Base-by-base conservation (phyloP, 2,888 invertebrate genomes). In the Ormyrus rosae region DNA sequence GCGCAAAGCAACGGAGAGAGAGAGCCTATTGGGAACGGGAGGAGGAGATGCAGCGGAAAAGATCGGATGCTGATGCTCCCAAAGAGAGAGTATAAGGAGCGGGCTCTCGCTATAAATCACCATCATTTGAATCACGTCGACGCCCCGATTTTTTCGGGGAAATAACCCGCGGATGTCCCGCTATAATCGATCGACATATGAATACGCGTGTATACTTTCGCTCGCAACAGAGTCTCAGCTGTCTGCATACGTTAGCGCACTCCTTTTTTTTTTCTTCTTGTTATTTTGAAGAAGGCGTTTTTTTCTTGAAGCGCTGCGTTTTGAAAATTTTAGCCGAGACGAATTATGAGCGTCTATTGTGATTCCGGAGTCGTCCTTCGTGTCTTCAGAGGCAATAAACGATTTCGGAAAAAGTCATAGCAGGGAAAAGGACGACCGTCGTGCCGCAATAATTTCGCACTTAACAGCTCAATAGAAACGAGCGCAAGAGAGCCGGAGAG, bases 391-490 rank as follows among this genome's bases (percentile, higher is more conserved):
- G 70, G 73, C 74, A 74, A 64, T 69, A 78, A 81, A 78, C 68
- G 81, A 81, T 74, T 76, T 78, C 11, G 70, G 67, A 64, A 61
- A 63, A 73, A 65, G 77, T 67, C 73, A 70, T 72, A 48, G 67
- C 63, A 65, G 55, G 71, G 78, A 78, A 78, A 81, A 82, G 78
- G 72, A 79, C 80, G 70, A 70, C 55, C 76, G 76, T 71, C 46
- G 79, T 63, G 48, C 58, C 76, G 79, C 77, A 82, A 82, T 83
- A 83, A 83, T 81, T 83, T 80, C 71, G 82, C 79, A 82, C 74
- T 82, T 83, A 82, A 83, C 76, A 68, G 83, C 82, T 83, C 83
- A 82, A 82, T 83, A 81, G 83, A 78, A 63, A 34, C n/a, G 50
- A 34, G 68, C 50, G 6, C 34, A n/a, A 45, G 67, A 34, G 48